A percentile compares a stretch with the other conserved stretches of the same genome.
Evolutionary conservation across 2,797 vertebrate genomes (phyloP).

Genomic region (Lepilemur septentrionalis): DNA sequence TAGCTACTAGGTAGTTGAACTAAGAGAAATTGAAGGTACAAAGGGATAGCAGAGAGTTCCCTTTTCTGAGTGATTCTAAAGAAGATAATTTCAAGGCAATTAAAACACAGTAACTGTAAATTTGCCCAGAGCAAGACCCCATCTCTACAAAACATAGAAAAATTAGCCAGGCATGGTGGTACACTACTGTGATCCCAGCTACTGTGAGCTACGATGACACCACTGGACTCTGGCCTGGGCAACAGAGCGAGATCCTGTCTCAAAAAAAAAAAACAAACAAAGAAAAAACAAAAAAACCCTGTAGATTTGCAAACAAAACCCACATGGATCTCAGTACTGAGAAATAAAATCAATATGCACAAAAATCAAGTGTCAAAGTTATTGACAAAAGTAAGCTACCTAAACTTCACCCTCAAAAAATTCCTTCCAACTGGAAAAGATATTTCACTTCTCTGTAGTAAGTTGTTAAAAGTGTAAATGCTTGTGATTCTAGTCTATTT

Average conservation of each 20-base stretch:
- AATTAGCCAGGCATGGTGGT: too few relatives aligned
- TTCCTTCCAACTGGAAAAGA: not conserved
- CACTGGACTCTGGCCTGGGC: too few relatives aligned
- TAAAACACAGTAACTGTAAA: not conserved
- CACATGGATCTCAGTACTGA: not conserved
- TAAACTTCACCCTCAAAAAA: not conserved
- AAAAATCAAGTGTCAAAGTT: conserved; percentile 29
- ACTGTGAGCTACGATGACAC: too few relatives aligned
- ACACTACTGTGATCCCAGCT: too few relatives aligned
- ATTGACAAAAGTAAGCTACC: not conserved
- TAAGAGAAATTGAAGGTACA: not conserved
- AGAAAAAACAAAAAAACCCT: too few relatives aligned
- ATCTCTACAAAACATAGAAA: too few relatives aligned
- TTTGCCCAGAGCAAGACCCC: not conserved
- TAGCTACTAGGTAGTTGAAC: not conserved
- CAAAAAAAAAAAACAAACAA: too few relatives aligned
- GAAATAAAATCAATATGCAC: conserved; percentile 5
- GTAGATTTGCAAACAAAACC: not conserved
- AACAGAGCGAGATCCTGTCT: too few relatives aligned
- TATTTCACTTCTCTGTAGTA: not conserved
- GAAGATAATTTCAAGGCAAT: conserved; percentile 40
- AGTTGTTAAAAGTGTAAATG: not conserved
- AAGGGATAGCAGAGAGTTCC: not conserved
- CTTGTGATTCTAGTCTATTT: not conserved
- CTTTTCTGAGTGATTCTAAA: not conserved